phyloP scores from a whole-genome alignment of 2,113 vertebrate species.

The Prochilodus magdalenae region DNA sequence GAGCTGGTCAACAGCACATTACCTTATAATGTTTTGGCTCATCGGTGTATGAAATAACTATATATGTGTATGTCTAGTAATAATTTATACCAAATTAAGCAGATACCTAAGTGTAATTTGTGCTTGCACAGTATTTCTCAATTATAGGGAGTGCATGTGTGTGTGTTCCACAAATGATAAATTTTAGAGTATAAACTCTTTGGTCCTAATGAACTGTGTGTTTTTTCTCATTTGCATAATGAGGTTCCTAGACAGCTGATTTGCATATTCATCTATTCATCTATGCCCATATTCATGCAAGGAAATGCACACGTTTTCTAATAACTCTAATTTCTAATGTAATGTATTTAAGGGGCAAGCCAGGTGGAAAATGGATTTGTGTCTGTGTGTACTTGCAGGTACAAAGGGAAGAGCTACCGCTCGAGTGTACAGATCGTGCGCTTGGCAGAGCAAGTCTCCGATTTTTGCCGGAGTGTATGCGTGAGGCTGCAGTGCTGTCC shows the following conservation, averaged over 20 bases:
- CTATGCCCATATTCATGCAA: slow-evolving; percentile 24
- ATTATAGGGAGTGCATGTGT: slow-evolving; percentile 2
- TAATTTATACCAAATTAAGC: too few species aligned
- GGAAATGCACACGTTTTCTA: neutral
- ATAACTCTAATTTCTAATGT: too few species aligned
- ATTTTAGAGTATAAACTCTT: slow-evolving; percentile 23
- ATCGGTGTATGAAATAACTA: neutral
- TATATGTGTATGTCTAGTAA: too few species aligned
- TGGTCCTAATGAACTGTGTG: slow-evolving; percentile 29
- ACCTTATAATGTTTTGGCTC: too few species aligned
- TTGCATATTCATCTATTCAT: slow-evolving; percentile 35
- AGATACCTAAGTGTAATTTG: too few species aligned
- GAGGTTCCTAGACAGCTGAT: slow-evolving; percentile 7
- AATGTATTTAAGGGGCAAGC: neutral
- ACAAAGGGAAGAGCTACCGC: slow-evolving; percentile 94
- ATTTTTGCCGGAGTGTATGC: slow-evolving; percentile 92
- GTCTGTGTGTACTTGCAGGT: slow-evolving; percentile 74
- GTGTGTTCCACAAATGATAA: slow-evolving; percentile 1
- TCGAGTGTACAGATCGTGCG: slow-evolving; percentile 90
- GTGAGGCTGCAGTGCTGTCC: slow-evolving; percentile 93
- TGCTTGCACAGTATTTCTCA: too few species aligned
- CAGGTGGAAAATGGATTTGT: neutral
- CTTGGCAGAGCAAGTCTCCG: slow-evolving; percentile 87
- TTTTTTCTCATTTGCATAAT: slow-evolving; percentile 40
- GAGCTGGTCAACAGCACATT: too few species aligned